phyloP scores from a whole-genome alignment of 2,797 vertebrate species.

The Tadarida brasiliensis region DNA sequence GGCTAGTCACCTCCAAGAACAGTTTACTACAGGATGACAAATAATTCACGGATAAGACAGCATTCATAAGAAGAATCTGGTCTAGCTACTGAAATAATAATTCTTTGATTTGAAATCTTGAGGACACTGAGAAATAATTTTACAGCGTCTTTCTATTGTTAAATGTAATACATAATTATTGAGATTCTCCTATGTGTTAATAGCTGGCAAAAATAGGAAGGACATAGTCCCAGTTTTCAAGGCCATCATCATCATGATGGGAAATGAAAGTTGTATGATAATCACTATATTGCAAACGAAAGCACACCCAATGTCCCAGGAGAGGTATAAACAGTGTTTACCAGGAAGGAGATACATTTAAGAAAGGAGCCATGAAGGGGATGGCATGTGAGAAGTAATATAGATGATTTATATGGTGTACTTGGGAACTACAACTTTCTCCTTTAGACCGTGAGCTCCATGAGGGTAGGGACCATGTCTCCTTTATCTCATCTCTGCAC shows the following conservation, averaged over 20 bases:
- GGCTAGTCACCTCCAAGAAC: constrained; percentile 1
- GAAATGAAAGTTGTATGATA: not conserved
- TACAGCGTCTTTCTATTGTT: not conserved
- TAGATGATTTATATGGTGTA: not conserved
- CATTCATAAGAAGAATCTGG: not conserved
- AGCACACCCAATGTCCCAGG: not conserved
- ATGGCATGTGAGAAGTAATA: not conserved
- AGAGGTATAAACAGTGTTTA: not conserved
- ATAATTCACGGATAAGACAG: not conserved
- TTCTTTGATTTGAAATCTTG: constrained; percentile 39
- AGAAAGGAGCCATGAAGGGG: not conserved
- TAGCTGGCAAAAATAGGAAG: not conserved
- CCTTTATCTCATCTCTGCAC: not conserved
- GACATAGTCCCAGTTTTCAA: not conserved
- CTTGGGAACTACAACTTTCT: not conserved
- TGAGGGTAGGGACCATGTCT: not conserved
- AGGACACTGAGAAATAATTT: not conserved
- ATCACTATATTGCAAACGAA: not conserved
- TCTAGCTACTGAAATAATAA: not conserved
- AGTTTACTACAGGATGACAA: not conserved
- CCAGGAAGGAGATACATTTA: not conserved
- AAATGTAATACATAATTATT: not conserved
- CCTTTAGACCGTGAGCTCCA: not conserved
- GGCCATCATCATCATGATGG: not conserved
- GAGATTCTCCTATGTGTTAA: not conserved